Base-by-base conservation (phyloP, 2,888 invertebrate genomes). In the Trichogramma dendrolimi region DNA sequence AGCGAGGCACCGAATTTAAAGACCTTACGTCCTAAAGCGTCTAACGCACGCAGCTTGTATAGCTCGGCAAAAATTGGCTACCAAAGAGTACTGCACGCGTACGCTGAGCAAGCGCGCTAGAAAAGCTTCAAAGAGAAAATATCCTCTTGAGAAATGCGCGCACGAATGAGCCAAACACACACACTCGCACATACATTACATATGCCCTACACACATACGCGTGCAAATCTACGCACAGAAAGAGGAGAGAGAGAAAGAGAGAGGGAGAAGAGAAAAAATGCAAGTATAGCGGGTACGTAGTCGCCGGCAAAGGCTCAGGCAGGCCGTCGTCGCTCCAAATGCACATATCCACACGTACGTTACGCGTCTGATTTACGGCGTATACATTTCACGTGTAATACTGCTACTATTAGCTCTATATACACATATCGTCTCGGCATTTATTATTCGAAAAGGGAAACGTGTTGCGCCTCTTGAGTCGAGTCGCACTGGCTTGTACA, bases 381-480 rank as follows among this genome's bases (percentile, higher is more conserved):
- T 69, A 70, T 71, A 69, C 70, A 70, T 70, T 68, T 69, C 70
- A 66, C 67, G 58, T 51, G 59, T 27, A 27, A 27, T 27, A 27
- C 27, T 27, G 27, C 27, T 27, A 27, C 27, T 27, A 27, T 27
- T 27, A 27, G 27, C 27, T 27, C 27, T 27, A 27, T 27, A 27
- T 27, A 27, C 27, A 27, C 27, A 27, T 27, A 68, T 68, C 67
- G 70, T 27, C 70, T 67, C 66, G 41, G 59, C 69, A 71, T 71
- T 71, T 71, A 71, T 66, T 66, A 66, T 70, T 69, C 69, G 69
- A 65, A 68, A 69, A 64, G 66, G 67, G 62, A 67, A 69, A 70
- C 71, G 71, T 69, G 70, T 68, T 67, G 69, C 68, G 70, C 71
- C 69, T 71, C 70, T 58, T 51, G 57, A 62, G 62, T 53, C 62